A percentile compares a stretch with the other conserved stretches of the same genome.
phyloP scores from a whole-genome alignment of 2,888 invertebrate genomes.

The Drymonia ruficornis region DNA sequence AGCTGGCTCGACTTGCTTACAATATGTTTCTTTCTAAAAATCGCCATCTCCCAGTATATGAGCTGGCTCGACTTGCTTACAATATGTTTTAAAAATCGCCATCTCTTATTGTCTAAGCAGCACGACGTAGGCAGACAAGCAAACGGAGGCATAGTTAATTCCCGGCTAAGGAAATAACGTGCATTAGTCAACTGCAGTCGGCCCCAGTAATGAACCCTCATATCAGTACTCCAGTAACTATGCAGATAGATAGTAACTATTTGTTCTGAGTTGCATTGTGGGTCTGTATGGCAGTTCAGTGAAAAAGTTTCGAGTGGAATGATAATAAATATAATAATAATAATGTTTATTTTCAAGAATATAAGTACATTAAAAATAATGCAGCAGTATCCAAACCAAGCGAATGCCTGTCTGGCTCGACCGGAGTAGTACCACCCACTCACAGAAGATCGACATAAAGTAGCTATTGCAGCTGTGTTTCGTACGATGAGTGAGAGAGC shows the following conservation, averaged over 20 bases:
- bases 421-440: too few species aligned
- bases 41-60: conserved; percentile 28
- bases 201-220: conserved; percentile 54
- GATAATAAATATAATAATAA: too few species aligned
- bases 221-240: conserved; percentile 48
- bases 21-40: neutral
- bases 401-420: too few species aligned
- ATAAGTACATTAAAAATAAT: too few species aligned
- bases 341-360: too few species aligned
- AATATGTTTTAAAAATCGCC: conserved; percentile 12
- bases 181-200: conserved; percentile 71
- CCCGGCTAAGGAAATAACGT: conserved; percentile 70
- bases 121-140: conserved; percentile 48
- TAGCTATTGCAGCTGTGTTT: too few species aligned
- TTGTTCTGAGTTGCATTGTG: conserved; percentile 8
- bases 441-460: too few species aligned
- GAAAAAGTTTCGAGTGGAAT: too few species aligned
- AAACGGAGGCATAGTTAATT: conserved; percentile 72
- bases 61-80: too few species aligned
- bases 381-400: too few species aligned
- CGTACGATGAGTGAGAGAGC: too few species aligned
- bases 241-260: conserved; percentile 24
- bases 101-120: conserved; percentile 24
- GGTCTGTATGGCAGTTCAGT: neutral
- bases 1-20: too few species aligned